phyloP scores from a whole-genome alignment of 2,113 vertebrate species.

The Xiphophorus couchianus region DNA sequence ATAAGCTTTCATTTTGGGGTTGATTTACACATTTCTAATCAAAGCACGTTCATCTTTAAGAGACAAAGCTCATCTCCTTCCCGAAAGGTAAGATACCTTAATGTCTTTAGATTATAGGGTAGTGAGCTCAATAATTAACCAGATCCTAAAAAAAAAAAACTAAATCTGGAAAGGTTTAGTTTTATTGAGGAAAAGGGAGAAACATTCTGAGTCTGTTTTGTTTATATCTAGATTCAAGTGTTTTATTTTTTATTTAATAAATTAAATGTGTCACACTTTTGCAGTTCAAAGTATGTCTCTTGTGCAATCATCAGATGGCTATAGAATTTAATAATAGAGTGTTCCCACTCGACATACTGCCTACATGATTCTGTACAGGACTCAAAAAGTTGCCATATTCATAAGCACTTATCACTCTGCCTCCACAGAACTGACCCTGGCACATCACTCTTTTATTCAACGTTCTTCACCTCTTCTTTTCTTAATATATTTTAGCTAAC shows the following conservation, averaged over 20 bases:
- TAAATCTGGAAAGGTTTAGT: background rate
- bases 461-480: conserved; percentile 35
- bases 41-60: too few relatives aligned
- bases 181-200: background rate
- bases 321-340: conserved; percentile 15
- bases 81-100: too few relatives aligned
- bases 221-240: conserved; percentile 1
- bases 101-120: too few relatives aligned
- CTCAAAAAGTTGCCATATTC: conserved; percentile 46
- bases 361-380: conserved; percentile 27
- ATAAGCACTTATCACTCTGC: conserved; percentile 40
- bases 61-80: too few relatives aligned
- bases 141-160: background rate
- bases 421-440: conserved; percentile 53
- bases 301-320: conserved; percentile 21
- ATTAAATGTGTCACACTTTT: conserved; percentile 11
- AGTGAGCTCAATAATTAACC: background rate
- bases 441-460: conserved; percentile 45
- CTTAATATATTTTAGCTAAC: conserved; percentile 33
- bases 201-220: conserved; percentile 12
- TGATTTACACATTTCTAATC: too few relatives aligned
- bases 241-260: conserved; percentile 1
- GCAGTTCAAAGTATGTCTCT: conserved; percentile 24
- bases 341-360: conserved; percentile 24
- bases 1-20: too few relatives aligned